These are phyloP conservation scores for Halcyon leucocephala DNA, from an alignment of 2,797 vertebrate species.

Conservation along the genomic window DNA sequence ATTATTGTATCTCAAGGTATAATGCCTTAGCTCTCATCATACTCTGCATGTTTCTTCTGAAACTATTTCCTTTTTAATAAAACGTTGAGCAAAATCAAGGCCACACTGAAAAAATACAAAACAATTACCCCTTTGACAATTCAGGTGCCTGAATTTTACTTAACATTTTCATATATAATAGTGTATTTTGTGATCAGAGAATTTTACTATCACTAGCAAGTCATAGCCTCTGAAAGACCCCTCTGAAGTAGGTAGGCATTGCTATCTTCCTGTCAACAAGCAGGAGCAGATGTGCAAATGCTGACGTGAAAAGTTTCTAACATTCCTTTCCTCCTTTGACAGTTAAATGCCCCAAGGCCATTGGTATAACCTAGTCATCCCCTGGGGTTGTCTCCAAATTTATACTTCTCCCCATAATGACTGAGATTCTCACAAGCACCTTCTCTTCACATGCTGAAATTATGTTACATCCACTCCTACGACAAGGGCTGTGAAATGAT, in stretches of 20 bases:
- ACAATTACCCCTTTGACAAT: background rate
- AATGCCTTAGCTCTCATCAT: background rate
- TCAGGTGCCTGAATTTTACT: background rate
- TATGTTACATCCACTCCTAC: background rate
- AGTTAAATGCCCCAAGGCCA: background rate
- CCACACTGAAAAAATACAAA: background rate
- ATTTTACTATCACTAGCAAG: background rate
- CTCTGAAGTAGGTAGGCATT: background rate
- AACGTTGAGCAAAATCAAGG: fast-evolving
- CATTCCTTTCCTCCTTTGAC: background rate
- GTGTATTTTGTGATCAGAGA: background rate
- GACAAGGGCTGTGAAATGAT: background rate
- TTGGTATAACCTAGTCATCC: background rate
- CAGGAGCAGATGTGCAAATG: background rate
- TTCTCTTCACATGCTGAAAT: background rate
- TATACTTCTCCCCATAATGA: fast-evolving
- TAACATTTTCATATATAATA: background rate
- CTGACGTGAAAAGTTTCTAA: background rate
- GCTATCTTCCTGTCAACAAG: background rate
- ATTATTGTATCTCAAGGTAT: background rate
- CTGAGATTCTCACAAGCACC: background rate
- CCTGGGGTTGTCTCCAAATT: background rate
- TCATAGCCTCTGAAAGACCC: background rate
- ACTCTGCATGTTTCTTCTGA: background rate
- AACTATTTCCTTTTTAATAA: background rate